Base-by-base conservation (phyloP, 2,113 vertebrate species). In the Hippocampus mohnikei region DNA sequence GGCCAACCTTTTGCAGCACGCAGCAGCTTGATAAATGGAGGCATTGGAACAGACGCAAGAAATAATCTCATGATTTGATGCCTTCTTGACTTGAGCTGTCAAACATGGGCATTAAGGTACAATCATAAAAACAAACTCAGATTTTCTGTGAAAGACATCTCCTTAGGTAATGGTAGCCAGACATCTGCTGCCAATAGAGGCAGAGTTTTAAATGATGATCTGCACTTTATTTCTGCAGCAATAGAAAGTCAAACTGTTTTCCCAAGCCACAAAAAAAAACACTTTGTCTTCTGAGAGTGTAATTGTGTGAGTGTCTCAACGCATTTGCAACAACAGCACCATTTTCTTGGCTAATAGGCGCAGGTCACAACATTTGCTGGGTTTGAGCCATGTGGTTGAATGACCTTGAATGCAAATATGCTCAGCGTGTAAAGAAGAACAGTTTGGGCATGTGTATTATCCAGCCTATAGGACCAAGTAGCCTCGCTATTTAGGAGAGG, bases 281-380 rank as follows among this genome's bases (percentile, higher is more conserved):
- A 72, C 70, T 75, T 81, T 84, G 66, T 69, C 75, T 70, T 74
- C 75, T 84, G 74, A 76, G 52, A 69, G 63, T 81, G 64, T 69
- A 84, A 70, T 81, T 81, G 74, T 81, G 67, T 40, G 66, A 71
- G 72, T 68, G 82, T 90, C 87, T 88, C 84, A 85, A 87, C 85
- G 78, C 64, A 80, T 78, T 79, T 42, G 80, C 75, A 77, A 79
- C 78, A 78, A 70, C 37, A 77, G 79, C 77, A 68, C 66, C 60
- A 65, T 81, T 74, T 81, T 75, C 77, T 63, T 62, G 67, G 79
- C 84, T 84, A 86, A 88, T 88, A 91, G 89, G 82, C 91, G 82
- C 5, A 42, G 87, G 85, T 82, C 64, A 69, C 81, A 84, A 85
- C 69, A 87, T 90, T 91, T 87, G 92, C 82, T 92, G 86, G 80